Evolutionary conservation across 1,140 invertebrate species (phyloP).

Genomic region (Micrasema minimum): DNA sequence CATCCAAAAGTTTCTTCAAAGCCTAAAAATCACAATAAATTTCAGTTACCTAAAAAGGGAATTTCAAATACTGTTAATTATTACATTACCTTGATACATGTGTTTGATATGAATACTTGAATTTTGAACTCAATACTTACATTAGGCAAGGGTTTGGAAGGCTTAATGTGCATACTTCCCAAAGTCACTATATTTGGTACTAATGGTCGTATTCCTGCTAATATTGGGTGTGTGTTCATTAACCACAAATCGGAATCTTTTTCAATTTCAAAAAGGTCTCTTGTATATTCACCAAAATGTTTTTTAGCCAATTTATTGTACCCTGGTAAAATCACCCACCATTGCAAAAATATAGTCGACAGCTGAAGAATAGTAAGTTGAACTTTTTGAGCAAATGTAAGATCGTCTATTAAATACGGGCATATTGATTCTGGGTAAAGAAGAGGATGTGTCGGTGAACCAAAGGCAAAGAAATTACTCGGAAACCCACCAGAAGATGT

Average conservation of each 20-base stretch:
- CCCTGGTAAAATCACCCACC: constrained; percentile 31
- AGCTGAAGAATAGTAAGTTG: constrained; percentile 6
- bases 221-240: constrained; percentile 63
- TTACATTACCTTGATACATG: too few relatives aligned
- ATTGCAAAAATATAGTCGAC: constrained; percentile 49
- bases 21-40: not conserved
- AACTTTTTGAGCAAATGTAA: constrained; percentile 5
- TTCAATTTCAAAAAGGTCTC: constrained; percentile 56
- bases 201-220: constrained; percentile 62
- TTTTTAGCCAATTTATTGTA: constrained; percentile 52
- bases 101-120: too few relatives aligned
- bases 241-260: constrained; percentile 66
- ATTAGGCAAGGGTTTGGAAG: constrained; percentile 55
- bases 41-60: too few relatives aligned
- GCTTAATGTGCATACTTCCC: constrained; percentile 63
- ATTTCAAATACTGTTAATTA: too few relatives aligned
- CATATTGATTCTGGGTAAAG: not conserved
- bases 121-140: too few relatives aligned
- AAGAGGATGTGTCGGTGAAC: constrained; percentile 61
- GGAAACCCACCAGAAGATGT: constrained; percentile 55
- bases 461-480: constrained; percentile 55
- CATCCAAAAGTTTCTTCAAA: not conserved
- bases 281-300: constrained; percentile 55
- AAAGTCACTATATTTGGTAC: constrained; percentile 64
- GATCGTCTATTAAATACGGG: not conserved